Evolutionary conservation across 2,888 invertebrate species (phyloP), one percentile per base, ranked within the genome.

Genomic region (Synanthedon andrenaeformis): DNA sequence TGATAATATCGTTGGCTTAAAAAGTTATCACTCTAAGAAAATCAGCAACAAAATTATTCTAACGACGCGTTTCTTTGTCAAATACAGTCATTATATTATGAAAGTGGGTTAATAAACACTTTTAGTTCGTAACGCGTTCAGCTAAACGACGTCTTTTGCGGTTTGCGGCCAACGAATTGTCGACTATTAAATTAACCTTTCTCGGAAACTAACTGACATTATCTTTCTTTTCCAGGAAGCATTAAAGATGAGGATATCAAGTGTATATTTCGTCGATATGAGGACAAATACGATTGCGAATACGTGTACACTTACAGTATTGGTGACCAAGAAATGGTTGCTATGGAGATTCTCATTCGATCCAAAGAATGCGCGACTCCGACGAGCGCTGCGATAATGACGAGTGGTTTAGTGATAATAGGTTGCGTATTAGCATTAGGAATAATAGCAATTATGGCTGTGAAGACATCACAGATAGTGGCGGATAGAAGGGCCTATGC

Each of bases 401-500:
- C 70, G 19, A 79, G 71, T 11, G 79, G 67, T 0, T 57, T 84
- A 0, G 67, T 79, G 8, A 83, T 89, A 50, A 80, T 89, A 60
- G 68, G 75, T 0, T 76, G 77, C 28, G 89, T 90, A 0, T 62
- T 90, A 28, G 65, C 88, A 0, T 63, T 81, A 0, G 90, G 91
- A 0, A 49, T 90, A 0, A 53, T 88, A 0, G 57, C 82, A 0
- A 82, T 91, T 14, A 57, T 83, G 13, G 62, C 77, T 0, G 57
- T 86, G 10, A 87, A 86, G 66, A 72, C 66, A 53, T 83, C 80
- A 0, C 77, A 89, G 23, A 72, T 84, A 0, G 65, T 80, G 0
- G 85, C 87, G 0, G 90, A 91, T 60, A 84, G 86, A 35, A 68
- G 85, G 23, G 90, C 90, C 0, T 90, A 86, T 59, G 89, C 88